Conservation (phyloP, 2,888 invertebrate genomes). For the Brachylomia viminalis region DNA sequence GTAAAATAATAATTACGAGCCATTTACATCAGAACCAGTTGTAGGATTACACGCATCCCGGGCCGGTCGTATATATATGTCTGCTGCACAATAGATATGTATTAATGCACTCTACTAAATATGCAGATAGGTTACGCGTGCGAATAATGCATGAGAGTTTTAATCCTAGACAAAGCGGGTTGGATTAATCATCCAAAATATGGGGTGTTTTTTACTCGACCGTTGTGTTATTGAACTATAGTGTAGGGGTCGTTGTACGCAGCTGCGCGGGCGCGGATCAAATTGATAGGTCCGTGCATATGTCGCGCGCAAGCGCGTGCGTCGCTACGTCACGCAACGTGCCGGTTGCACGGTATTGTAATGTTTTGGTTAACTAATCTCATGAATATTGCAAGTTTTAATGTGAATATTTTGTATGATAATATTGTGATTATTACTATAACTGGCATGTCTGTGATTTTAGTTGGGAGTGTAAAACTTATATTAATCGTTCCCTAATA, state of each 20-base stretch:
- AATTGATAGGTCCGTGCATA: slow-evolving; percentile 85
- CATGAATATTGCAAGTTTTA: slow-evolving; percentile 62
- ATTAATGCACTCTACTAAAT: slow-evolving; percentile 79
- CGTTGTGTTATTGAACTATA: slow-evolving; percentile 63
- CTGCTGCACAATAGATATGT: slow-evolving; percentile 76
- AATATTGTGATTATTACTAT: slow-evolving; percentile 19
- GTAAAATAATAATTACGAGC: slow-evolving; percentile 68
- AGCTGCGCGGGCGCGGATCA: slow-evolving; percentile 88
- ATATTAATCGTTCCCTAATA: neutral
- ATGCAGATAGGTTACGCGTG: slow-evolving; percentile 83
- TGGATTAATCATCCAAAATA: slow-evolving; percentile 86
- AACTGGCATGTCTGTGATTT: neutral
- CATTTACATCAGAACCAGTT: slow-evolving; percentile 71
- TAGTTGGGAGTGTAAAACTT: neutral
- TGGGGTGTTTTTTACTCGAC: slow-evolving; percentile 78
- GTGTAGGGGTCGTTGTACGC: slow-evolving; percentile 83
- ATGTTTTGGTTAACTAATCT: slow-evolving; percentile 62
- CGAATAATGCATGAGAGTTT: slow-evolving; percentile 80
- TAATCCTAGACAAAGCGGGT: slow-evolving; percentile 83
- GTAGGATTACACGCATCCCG: slow-evolving; percentile 68
- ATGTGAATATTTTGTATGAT: slow-evolving; percentile 14
- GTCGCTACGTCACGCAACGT: slow-evolving; percentile 78
- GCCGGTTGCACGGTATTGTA: slow-evolving; percentile 59
- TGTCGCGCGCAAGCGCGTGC: slow-evolving; percentile 79
- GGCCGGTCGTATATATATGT: slow-evolving; percentile 65